These are phyloP conservation scores for Drosophila formosana DNA, from an alignment of 2,888 invertebrate genomes.

Conservation along the genomic window DNA sequence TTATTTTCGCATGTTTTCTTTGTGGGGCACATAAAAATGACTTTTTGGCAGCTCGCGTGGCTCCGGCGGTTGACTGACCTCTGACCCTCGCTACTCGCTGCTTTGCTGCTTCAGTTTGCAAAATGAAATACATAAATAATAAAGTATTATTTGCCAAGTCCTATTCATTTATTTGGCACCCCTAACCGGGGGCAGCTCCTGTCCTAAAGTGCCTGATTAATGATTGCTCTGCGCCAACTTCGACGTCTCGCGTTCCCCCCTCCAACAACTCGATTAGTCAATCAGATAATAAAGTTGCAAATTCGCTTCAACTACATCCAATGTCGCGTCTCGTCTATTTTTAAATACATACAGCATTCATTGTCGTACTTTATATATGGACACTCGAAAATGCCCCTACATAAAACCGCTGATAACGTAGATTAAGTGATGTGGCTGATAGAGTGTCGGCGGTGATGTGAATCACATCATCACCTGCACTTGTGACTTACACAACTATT, in stretches of 20 bases:
- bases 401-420: constrained; percentile 3
- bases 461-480: constrained; percentile 17
- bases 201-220: constrained; percentile 52
- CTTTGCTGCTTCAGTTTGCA: constrained; percentile 32
- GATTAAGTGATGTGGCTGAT: constrained; percentile 8
- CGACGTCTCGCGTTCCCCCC: neutral
- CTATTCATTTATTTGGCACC: constrained; percentile 37
- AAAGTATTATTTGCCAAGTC: constrained; percentile 58
- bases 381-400: neutral
- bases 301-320: constrained; percentile 1
- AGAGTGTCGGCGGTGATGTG: neutral
- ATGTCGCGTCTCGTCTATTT: neutral
- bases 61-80: constrained; percentile 66
- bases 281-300: constrained; percentile 2
- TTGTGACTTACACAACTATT: constrained; percentile 11
- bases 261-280: constrained; percentile 10
- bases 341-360: neutral
- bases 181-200: constrained; percentile 20
- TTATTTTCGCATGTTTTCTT: constrained; percentile 3
- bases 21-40: constrained; percentile 53
- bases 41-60: constrained; percentile 44
- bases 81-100: constrained; percentile 10
- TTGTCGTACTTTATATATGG: neutral
- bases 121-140: constrained; percentile 72
- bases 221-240: constrained; percentile 8